A percentile compares a stretch with the other conserved stretches of the same genome.
phyloP scores from a whole-genome alignment of 2,113 vertebrate genomes.

The Rhabdomys dilectus region DNA sequence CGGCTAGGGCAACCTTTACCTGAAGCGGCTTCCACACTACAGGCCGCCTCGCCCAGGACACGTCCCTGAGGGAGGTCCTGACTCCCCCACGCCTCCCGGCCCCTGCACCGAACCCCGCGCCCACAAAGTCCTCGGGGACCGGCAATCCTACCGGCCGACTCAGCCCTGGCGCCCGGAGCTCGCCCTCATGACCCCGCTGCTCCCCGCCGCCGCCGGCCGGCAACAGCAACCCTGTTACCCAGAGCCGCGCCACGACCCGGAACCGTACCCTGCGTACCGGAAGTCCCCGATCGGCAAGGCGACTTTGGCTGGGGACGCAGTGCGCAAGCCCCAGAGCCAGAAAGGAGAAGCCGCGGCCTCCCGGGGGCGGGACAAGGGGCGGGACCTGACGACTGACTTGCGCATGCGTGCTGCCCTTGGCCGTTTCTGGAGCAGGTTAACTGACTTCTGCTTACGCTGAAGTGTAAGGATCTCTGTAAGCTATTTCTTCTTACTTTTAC shows the following conservation, averaged over 20 bases:
- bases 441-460: neutral
- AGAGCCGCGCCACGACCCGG: slow-evolving; percentile 74
- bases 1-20: slow-evolving; percentile 77
- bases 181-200: slow-evolving; percentile 60
- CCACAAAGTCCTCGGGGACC: slow-evolving; percentile 47
- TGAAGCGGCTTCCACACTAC: slow-evolving; percentile 70
- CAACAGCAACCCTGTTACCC: slow-evolving; percentile 2
- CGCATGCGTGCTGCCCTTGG: neutral
- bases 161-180: slow-evolving; percentile 42
- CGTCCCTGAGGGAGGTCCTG: slow-evolving; percentile 55
- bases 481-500: neutral
- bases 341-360: neutral
- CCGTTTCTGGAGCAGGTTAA: too few species aligned
- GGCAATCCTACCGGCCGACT: slow-evolving; percentile 49
- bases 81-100: slow-evolving; percentile 30
- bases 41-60: slow-evolving; percentile 55
- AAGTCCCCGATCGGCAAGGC: slow-evolving; percentile 67
- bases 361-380: neutral
- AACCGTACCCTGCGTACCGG: slow-evolving; percentile 77
- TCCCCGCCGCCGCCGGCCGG: slow-evolving; percentile 7
- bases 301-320: slow-evolving; percentile 33
- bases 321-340: slow-evolving; percentile 75
- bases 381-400: neutral
- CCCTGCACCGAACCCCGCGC: slow-evolving; percentile 61
- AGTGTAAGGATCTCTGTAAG: neutral